Evolutionary conservation across 2,888 invertebrate species (phyloP), one percentile per base, ranked within the genome.

Genomic region (Oligia latruncula): DNA sequence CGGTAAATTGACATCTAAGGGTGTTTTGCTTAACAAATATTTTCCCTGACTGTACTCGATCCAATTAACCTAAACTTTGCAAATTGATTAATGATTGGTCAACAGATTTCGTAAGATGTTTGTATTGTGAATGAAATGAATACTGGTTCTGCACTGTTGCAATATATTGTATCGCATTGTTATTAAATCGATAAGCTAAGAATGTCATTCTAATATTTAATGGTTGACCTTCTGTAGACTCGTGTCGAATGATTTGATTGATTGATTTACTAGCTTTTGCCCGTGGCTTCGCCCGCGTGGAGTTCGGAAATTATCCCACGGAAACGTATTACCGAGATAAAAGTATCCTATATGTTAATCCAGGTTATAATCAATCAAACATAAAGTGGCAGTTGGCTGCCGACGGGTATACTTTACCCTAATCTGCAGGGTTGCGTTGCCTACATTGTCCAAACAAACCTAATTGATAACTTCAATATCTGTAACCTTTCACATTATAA

Each of bases 131-230:
- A 73, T 82, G 15, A 62, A 60, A 58, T 23, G 0, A 52, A 76
- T 40, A 85, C 70, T 40, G 62, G 71, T 77, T 60, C 8, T 58
- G 49, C 71, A 40, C 13, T 75, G 65, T 85, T 75, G 75, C 75
- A 73, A 70, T 55, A 60, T 23, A 82, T 68, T 60, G 11, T 71
- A 72, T 67, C 55, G 64, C 55, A 82, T 86, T 76, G 83, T 86
- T 82, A 68, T 77, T 65, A 62, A 77, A 74, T 77, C 67, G 71
- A 77, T 64, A 70, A 83, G 49, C 68, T 55, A 43, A 73, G 62
- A 86, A 76, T 86, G 78, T 71, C 73, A 78, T 65, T 73, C 55
- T 62, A 60, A 75, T 84, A 72, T 70, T 76, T 4, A 78, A 67
- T 60, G 75, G 64, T 13, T 11, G 72, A 87, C 80, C 77, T 83